Evolutionary conservation across 2,113 vertebrate genomes (phyloP).

Genomic region (Epinephelus cyanopodus): DNA sequence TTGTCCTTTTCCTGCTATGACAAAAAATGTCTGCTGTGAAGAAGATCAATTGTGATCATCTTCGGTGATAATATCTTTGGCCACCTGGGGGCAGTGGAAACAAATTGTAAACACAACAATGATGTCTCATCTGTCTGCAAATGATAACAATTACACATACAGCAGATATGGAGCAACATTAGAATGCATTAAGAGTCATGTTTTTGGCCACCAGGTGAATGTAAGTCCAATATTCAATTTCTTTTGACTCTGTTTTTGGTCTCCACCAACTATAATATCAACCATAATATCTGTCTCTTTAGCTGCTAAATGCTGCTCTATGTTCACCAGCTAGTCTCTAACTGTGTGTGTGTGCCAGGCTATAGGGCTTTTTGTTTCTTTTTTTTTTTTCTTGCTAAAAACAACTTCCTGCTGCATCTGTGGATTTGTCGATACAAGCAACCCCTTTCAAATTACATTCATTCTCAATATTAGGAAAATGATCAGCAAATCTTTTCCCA

Average conservation of each 20-base stretch:
- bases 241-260: neutral
- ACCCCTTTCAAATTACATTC: neutral
- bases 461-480: neutral
- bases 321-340: neutral
- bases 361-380: neutral
- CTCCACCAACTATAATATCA: neutral
- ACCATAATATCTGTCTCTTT: neutral
- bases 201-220: neutral
- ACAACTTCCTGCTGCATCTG: neutral
- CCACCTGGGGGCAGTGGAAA: too few species aligned
- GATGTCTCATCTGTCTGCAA: too few species aligned
- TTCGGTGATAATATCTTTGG: too few species aligned
- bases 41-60: too few species aligned
- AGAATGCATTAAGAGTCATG: too few species aligned
- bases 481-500: neutral
- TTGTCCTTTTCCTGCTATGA: too few species aligned
- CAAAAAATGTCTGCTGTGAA: too few species aligned
- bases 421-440: neutral
- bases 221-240: neutral
- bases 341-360: neutral
- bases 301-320: neutral
- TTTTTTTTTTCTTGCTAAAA: neutral
- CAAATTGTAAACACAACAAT: too few species aligned
- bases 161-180: neutral
- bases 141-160: neutral